Percentiles rank a stretch among this genome's conserved stretches.
phyloP scores from a whole-genome alignment of 2,888 invertebrate species.

The Baccha elongata region DNA sequence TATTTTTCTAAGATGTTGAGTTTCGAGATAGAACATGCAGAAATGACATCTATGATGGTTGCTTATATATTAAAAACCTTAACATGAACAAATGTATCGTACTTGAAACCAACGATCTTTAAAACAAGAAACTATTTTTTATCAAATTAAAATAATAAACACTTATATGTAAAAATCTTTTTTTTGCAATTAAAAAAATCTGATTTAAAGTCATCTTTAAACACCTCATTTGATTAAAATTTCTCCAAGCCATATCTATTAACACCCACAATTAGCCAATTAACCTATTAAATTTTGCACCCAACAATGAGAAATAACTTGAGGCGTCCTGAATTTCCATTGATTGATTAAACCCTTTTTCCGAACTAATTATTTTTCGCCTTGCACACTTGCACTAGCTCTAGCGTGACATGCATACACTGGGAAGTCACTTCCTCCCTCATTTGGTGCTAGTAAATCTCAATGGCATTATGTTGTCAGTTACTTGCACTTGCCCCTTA shows the following conservation, averaged over 20 bases:
- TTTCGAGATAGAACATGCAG: too few species aligned
- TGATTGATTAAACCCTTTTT: constrained; percentile 38
- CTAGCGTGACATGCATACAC: constrained; percentile 24
- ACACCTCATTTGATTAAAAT: too few species aligned
- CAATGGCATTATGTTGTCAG: constrained; percentile 37
- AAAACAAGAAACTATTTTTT: too few species aligned
- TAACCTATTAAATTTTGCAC: constrained; percentile 4
- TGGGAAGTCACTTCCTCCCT: constrained; percentile 14
- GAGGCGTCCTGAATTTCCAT: constrained; percentile 39
- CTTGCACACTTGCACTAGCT: neutral
- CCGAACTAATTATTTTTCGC: constrained; percentile 38
- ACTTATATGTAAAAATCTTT: too few species aligned
- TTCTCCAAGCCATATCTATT: neutral
- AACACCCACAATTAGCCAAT: neutral
- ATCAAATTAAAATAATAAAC: too few species aligned
- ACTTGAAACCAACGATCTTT: too few species aligned
- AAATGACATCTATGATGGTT: too few species aligned
- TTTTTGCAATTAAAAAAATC: too few species aligned
- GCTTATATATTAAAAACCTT: too few species aligned
- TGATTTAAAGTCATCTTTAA: too few species aligned
- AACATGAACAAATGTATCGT: too few species aligned
- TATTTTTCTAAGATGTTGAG: too few species aligned
- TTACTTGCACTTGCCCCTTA: constrained; percentile 59
- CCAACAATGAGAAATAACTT: constrained; percentile 1
- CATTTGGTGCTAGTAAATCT: constrained; percentile 4